Evolutionary conservation across 1,140 invertebrate genomes (phyloP), one percentile per base, ranked within the genome.

Genomic region (Drosophila miranda): DNA sequence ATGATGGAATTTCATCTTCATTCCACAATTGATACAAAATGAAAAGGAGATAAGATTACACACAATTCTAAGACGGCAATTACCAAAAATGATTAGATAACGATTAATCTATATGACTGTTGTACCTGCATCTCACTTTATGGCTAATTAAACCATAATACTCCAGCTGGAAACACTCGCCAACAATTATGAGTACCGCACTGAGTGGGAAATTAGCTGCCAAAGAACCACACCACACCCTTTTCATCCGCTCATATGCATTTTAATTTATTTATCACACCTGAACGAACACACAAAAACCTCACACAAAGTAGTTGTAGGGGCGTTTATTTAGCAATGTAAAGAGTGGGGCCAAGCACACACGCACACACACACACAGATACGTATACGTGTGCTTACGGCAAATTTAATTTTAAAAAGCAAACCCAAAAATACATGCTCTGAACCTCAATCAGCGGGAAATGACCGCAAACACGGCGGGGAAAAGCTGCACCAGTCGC

Each of bases 331-430:
- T 84, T 58, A 43, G 67, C 58, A 68, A 55, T 63, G n/a, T 21
- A 42, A 50, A 30, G 43, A 19, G 63, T 19, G 19, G 5, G 23
- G 5, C 23, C 23, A 26, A 4, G 0, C 23, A 19, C 19, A 19
- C 23, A 26, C 13, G 16, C 26, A 46, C 43, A 46, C 55, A 42
- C 21, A 55, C 43, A 51, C 28, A 55, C 14, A 26, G 23, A 26
- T 56, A 42, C 16, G 14, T 21, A 26, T 56, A 21, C 46, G 45
- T 46, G 26, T 50, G 76, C 63, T 71, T 59, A 48, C 23, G 62
- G 69, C 44, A 71, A 87, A 87, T 86, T 87, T 87, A 75, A 86
- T 87, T 68, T 87, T 82, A 68, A 78, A 86, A 82, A 73, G 61
- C 59, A 75, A 82, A 60, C 55, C 56, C 59, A 69, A 62, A 76